phyloP scores from a whole-genome alignment of 2,113 vertebrate genomes.

The Cavia porcellus region DNA sequence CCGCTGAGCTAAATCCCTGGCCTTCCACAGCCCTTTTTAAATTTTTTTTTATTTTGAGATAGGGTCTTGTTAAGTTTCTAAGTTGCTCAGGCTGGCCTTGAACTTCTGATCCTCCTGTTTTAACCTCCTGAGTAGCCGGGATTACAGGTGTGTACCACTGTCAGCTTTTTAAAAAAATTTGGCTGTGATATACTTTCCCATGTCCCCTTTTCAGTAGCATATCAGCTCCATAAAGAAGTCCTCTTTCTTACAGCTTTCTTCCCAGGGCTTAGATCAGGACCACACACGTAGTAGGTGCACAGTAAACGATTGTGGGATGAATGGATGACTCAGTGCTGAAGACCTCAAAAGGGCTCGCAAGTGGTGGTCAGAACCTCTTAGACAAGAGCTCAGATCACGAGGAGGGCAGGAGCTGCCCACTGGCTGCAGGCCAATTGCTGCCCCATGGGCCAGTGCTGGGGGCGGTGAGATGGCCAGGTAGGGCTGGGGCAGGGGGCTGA shows the following conservation, averaged over 20 bases:
- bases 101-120: background rate
- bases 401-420: background rate
- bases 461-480: background rate
- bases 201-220: background rate
- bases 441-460: fast-evolving
- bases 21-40: background rate
- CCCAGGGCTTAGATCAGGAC: background rate
- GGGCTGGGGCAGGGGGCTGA: background rate
- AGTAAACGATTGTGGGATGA: background rate
- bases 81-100: background rate
- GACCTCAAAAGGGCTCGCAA: background rate
- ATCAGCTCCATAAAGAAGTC: background rate
- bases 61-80: background rate
- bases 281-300: background rate
- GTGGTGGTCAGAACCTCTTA: background rate
- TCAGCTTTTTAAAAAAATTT: background rate
- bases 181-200: background rate
- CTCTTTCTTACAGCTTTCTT: background rate
- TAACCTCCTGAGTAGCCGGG: background rate
- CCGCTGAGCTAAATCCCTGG: too few species aligned
- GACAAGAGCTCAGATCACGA: background rate
- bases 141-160: background rate
- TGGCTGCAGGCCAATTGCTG: background rate
- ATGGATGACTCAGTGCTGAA: background rate
- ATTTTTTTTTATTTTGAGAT: background rate